Evolutionary conservation across 2,113 vertebrate genomes (phyloP).

Genomic region (Archocentrus centrarchus): DNA sequence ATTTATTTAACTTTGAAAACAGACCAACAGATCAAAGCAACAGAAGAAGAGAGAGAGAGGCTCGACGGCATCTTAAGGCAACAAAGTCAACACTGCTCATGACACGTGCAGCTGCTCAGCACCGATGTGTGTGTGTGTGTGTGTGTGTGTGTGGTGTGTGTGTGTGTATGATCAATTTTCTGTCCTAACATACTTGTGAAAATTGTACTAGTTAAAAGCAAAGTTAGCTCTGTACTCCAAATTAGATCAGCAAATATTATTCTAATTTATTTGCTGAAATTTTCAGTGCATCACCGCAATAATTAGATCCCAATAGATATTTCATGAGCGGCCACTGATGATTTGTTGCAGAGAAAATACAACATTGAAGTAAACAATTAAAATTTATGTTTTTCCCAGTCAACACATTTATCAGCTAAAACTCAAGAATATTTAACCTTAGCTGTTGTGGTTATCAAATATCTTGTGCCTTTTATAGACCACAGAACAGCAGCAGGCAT

Average conservation of each 20-base stretch:
- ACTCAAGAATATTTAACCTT: not conserved
- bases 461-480: not conserved
- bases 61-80: not conserved
- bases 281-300: constrained; percentile 9
- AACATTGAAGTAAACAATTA: not conserved
- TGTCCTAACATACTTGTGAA: not conserved
- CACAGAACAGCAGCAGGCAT: not conserved
- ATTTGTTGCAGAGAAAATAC: not conserved
- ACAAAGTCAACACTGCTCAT: constrained; percentile 1
- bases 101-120: constrained; percentile 4
- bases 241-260: not conserved
- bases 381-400: not conserved
- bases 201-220: not conserved
- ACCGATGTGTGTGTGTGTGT: not conserved
- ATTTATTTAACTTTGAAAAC: too few species aligned
- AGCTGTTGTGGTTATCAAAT: not conserved
- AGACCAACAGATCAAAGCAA: not conserved
- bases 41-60: not conserved
- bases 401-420: not conserved
- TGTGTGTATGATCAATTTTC: too few species aligned
- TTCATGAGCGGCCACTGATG: not conserved
- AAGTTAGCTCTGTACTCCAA: not conserved
- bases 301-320: constrained; percentile 32
- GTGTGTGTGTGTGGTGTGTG: too few species aligned
- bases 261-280: not conserved